Evolutionary conservation across 2,797 vertebrate species (phyloP), one percentile per base, ranked within the genome.

Genomic region (Erpetoichthys calabaricus): DNA sequence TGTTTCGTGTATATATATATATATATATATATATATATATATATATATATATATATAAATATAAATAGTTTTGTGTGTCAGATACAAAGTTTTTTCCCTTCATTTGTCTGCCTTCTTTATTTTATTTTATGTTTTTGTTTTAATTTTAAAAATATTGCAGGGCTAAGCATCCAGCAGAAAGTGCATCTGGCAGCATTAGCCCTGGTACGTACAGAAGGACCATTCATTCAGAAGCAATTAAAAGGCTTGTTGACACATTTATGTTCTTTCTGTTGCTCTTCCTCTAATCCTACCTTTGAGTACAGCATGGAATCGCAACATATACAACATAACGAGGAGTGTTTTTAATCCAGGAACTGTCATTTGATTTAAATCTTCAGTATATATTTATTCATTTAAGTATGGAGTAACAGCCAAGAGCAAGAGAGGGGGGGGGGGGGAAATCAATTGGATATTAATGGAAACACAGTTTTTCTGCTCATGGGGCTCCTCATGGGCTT

Each of bases 241-340:
- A 71, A 68, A 72, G 59, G 63, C 56, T 67, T 74, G 67, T 59
- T 70, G 70, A 71, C 67, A 64, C 57, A 58, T 77, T 76, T 80
- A 73, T 73, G 63, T 69, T 67, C 59, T 57, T 59, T 47, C 67
- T 63, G 57, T 67, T 66, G 57, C 52, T 25, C 60, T 70, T 67
- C 60, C 50, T 57, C 58, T 51, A 10, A 47, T 56, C 47, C 43
- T 42, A 45, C 42, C 56, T 57, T 25, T 42, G 44, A 55, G 9
- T 45, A 45, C 51, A 54, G 47, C 56, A 55, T 7, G 41, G 51
- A 10, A 49, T 54, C 46, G 42, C 8, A 51, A 7, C 5, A 42
- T 44, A 8, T 51, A 45, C 53, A 54, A 5, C 9, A 8, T 58
- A 56, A 60, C 50, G 56, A 58, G 49, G 46, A 53, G 56, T 52